Evolutionary conservation across 2,888 invertebrate genomes (phyloP), one percentile per base, ranked within the genome.

Genomic region (Amiota communis): DNA sequence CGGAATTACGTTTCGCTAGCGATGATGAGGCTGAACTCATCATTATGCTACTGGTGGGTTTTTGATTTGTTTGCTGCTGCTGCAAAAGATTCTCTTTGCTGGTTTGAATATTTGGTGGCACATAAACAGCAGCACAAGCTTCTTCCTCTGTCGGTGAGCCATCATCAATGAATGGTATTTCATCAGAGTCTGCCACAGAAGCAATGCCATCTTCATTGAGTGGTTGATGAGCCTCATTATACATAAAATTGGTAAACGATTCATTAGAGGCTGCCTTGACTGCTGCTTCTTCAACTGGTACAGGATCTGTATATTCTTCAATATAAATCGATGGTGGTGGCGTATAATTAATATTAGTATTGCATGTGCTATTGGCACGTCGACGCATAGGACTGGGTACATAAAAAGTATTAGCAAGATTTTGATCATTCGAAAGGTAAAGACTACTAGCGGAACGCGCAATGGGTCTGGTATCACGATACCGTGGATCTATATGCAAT

Each of bases 81-180:
- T 63, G 72, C 53, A 63, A 57, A 10, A 49, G 12, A 12, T 8
- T 69, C 4, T 13, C 17, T n/a, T 69, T 48, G 20, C 48, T 8
- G 53, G 67, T 2, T 63, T 64, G 51, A 23, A 81, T 65, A 72
- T 81, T 79, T 1, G 79, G 74, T 10, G 85, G 84, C 20, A 83
- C 72, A 76, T 81, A 82, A 1, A 75, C 61, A 71, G 76, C 81
- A 74, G 48, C 17, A 36, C 36, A 36, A 9, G 20, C 51, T n/a
- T 53, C 81, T n/a, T 86, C 87, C 48, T 86, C 86, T 8, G 85
- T 84, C 65, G 89, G 89, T 72, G 90, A 88, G 47, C 90, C 90
- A 65, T 91, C 89, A 56, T 91, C 91, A 23, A 91, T 90, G 70
- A 87, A 90, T 51, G 90, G 90, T 77, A 90, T 90, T 53, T 89